Evolutionary conservation across 2,113 vertebrate genomes (phyloP).

Genomic region (Psittacula cyanocephala): DNA sequence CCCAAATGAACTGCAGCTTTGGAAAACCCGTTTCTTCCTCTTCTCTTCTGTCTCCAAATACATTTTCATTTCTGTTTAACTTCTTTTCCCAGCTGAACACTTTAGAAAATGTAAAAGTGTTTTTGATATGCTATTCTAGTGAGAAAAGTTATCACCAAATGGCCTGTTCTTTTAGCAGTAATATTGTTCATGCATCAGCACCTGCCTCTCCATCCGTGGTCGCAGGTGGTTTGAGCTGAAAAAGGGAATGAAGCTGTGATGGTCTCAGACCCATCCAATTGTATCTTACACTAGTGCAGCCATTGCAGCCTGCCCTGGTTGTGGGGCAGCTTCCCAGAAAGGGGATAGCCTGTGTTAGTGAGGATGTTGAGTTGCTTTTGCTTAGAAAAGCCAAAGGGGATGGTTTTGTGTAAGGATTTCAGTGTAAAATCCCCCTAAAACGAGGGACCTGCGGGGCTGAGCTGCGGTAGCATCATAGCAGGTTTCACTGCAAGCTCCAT

Average conservation of each 20-base stretch:
- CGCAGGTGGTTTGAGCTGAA: conserved; percentile 67
- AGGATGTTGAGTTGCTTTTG: not conserved
- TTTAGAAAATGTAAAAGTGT: conserved; percentile 59
- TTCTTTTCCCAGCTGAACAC: conserved; percentile 63
- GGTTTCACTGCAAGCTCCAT: not conserved
- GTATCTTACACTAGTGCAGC: not conserved
- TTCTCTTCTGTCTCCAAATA: not conserved
- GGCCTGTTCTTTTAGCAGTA: conserved; percentile 49
- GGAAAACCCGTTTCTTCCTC: not conserved
- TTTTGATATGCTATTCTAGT: conserved; percentile 30
- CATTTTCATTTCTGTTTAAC: conserved; percentile 24
- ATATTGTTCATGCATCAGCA: conserved; percentile 29
- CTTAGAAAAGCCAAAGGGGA: not conserved
- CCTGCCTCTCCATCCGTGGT: conserved; percentile 53
- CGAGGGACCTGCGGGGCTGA: not conserved
- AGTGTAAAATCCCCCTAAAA: not conserved
- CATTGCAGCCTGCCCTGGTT: not conserved
- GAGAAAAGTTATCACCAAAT: conserved; percentile 50
- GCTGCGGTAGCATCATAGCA: not conserved
- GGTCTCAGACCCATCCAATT: not conserved
- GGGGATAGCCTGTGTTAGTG: no score
- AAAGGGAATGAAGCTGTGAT: conserved; percentile 50
- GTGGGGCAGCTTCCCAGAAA: not conserved
- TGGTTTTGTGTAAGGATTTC: not conserved
- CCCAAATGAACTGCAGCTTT: not conserved